Percentiles rank a stretch among this genome's conserved stretches.
phyloP scores from a whole-genome alignment of 2,888 invertebrate species.

The Ophioninae sp. region DNA sequence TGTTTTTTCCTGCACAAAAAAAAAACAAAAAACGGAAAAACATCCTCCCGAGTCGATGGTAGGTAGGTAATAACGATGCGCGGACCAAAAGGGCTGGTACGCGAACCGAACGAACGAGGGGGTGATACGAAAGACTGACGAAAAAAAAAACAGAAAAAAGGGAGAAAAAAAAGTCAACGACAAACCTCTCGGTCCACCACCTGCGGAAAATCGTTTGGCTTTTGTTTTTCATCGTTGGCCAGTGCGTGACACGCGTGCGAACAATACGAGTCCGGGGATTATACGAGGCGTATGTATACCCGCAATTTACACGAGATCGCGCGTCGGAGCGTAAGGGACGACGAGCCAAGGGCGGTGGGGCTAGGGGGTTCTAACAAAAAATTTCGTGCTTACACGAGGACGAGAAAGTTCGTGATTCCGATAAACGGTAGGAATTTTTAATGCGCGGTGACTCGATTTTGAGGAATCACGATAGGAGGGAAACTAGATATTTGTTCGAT shows the following conservation, averaged over 20 bases:
- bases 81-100: constrained; percentile 22
- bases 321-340: constrained; percentile 48
- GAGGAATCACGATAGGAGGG: no score
- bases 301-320: constrained; percentile 46
- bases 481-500: no score
- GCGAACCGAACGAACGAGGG: constrained; percentile 52
- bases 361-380: constrained; percentile 33
- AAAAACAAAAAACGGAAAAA: constrained; percentile 36
- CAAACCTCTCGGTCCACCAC: constrained; percentile 70
- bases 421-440: constrained; percentile 37
- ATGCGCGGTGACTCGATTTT: constrained; percentile 27
- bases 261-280: constrained; percentile 68
- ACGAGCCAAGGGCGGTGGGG: constrained; percentile 19
- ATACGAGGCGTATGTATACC: constrained; percentile 45
- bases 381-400: constrained; percentile 34
- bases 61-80: constrained; percentile 60
- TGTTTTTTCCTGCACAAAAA: constrained; percentile 45
- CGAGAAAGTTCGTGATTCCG: neutral
- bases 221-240: constrained; percentile 72
- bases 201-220: constrained; percentile 75
- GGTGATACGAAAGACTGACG: constrained; percentile 56
- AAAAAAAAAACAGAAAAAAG: constrained; percentile 50
- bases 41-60: constrained; percentile 45
- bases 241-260: constrained; percentile 77
- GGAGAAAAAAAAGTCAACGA: no score